Base-by-base conservation (phyloP, 1,140 invertebrate genomes). In the Halictus rubicundus region DNA sequence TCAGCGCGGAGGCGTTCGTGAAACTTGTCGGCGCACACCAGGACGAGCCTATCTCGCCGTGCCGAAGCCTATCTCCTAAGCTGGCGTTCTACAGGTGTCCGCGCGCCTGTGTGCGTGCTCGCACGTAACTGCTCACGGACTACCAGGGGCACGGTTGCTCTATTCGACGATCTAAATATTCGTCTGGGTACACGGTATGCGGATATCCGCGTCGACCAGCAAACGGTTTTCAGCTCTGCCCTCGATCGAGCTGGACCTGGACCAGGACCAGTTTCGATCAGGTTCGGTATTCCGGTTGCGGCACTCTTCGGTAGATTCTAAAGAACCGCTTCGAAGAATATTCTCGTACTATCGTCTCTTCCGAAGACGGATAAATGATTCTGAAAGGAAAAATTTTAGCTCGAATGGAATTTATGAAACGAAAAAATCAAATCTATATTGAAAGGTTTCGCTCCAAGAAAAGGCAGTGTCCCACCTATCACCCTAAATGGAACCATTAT, bases 131-230 rank as follows among this genome's bases (percentile, higher is more conserved):
- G 19, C n/a, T 68, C 37, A 12, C 16, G 25, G 9, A 1, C 39
- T 25, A 19, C 57, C 57, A 61, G 66, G 32, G 39, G 42, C n/a
- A 70, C 54, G 57, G 46, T 54, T 25, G 49, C 0, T 77, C 37
- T 19, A 46, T 37, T 68, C 52, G 57, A 54, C 37, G 46, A 64
- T 81, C 27, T 65, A 49, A 77, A 81, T 81, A 77, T 77, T 77
- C 65, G 59, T 77, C 37, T 70, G 68, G 59, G 37, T 57, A 49
- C 49, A 16, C 16, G 65, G 65, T 25, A 81, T 16, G 74, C 73
- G 79, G 79, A 81, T 81, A 81, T 81, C 79, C 79, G 79, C 23
- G 78, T 76, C 54, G 10, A 25, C 16, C 49, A 73, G 73, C 39
- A 46, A 46, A 66, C 52, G 27, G 63, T 46, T 69, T 61, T 42